Conservation (phyloP, 2,113 vertebrate species). For the Menura novaehollandiae region DNA sequence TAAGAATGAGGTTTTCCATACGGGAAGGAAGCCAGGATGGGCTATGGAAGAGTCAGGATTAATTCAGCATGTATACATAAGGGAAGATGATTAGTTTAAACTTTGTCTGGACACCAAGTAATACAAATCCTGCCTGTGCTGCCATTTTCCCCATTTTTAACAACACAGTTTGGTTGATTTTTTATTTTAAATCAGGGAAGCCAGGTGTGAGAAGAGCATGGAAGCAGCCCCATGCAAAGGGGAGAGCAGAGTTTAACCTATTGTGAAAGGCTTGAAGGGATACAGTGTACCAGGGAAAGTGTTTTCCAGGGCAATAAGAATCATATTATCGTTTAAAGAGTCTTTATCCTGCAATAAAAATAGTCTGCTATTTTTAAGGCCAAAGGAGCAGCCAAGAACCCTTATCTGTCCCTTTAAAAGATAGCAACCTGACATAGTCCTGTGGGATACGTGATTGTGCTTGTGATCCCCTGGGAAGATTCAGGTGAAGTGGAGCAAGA, state of each 20-base stretch:
- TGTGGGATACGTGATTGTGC: not conserved
- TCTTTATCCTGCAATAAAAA: not conserved
- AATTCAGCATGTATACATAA: not conserved
- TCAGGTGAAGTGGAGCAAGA: not conserved
- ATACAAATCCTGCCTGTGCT: not conserved
- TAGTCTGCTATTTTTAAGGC: not conserved
- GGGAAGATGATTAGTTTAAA: not conserved
- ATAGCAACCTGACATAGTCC: not conserved
- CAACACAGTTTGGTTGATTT: not conserved
- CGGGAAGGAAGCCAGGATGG: not conserved
- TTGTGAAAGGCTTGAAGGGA: not conserved
- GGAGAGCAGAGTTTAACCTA: not conserved
- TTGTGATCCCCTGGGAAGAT: not conserved
- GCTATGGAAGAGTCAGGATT: not conserved
- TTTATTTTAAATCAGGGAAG: not conserved
- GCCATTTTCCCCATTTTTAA: not conserved
- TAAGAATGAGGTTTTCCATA: not conserved
- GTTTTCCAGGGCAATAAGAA: not conserved
- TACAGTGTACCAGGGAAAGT: not conserved
- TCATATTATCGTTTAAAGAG: not conserved
- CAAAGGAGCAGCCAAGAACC: not conserved
- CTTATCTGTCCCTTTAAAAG: not conserved
- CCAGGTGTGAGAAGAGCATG: not conserved
- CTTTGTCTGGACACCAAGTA: not conserved
- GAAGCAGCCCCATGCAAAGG: not conserved